Conservation (phyloP, 2,888 invertebrate species). For the Aphrophora alni region DNA sequence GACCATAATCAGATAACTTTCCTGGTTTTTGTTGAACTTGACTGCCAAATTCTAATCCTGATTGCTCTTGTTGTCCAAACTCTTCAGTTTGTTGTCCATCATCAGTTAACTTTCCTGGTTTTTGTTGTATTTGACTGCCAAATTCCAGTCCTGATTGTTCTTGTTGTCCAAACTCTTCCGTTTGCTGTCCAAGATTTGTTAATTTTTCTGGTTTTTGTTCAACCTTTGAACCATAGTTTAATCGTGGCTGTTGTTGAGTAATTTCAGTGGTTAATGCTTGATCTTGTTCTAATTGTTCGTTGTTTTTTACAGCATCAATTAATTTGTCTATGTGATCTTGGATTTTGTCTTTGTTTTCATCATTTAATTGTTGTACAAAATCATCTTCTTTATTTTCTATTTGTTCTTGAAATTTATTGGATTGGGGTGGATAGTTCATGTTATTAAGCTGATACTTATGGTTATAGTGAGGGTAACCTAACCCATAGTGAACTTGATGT, state of each 20-base stretch:
- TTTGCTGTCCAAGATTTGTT: conserved; percentile 10
- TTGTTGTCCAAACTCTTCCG: conserved; percentile 31
- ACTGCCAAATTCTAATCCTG: conserved; percentile 18
- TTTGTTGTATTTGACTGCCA: neutral
- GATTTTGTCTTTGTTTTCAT: neutral
- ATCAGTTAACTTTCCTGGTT: conserved; percentile 20
- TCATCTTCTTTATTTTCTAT: conserved; percentile 11
- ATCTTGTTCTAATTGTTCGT: neutral
- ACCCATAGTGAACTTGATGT: neutral
- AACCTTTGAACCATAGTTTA: no score
- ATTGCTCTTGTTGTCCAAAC: conserved; percentile 40
- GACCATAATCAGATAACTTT: neutral
- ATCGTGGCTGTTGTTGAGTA: no score
- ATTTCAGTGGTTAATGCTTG: no score
- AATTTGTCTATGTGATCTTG: neutral
- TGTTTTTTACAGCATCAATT: neutral
- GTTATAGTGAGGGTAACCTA: neutral
- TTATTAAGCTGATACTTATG: neutral
- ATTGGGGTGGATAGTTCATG: neutral
- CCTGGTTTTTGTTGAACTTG: neutral
- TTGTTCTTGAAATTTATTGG: neutral
- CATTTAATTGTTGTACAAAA: conserved; percentile 13
- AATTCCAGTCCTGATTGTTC: conserved; percentile 35
- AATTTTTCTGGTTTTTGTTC: conserved; percentile 6
- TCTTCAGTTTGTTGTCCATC: conserved; percentile 20